Conservation (phyloP, 2,888 invertebrate genomes). For the Nymphalis polychloros region DNA sequence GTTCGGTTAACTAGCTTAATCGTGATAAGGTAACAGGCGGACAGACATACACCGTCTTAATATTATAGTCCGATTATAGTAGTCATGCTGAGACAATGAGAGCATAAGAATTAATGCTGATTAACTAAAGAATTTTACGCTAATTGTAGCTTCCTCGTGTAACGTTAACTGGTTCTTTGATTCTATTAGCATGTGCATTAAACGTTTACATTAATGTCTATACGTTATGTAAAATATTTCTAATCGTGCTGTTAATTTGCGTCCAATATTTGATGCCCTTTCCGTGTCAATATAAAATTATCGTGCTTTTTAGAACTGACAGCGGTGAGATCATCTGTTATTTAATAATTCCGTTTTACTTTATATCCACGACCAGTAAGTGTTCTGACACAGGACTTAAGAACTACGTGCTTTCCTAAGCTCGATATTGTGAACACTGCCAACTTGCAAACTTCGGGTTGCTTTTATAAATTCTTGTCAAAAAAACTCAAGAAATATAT, state of each 20-base stretch:
- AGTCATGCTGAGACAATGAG: conserved; percentile 8
- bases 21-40: neutral
- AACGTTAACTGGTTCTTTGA: neutral
- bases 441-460: neutral
- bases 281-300: neutral
- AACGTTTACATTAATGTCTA: neutral
- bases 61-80: neutral
- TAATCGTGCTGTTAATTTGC: neutral
- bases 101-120: conserved; percentile 16
- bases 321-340: neutral
- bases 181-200: neutral
- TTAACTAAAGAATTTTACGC: conserved; percentile 13
- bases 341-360: neutral
- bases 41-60: neutral
- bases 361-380: no score
- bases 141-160: conserved; percentile 15
- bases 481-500: no score
- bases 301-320: neutral
- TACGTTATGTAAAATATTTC: neutral
- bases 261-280: neutral
- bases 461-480: no score
- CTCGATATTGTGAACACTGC: neutral
- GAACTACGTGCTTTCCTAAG: neutral
- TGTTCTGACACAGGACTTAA: no score
- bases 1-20: no score